These are phyloP conservation scores for Hippocampus zosterae DNA, from an alignment of 2,113 vertebrate genomes.

Conservation along the genomic window DNA sequence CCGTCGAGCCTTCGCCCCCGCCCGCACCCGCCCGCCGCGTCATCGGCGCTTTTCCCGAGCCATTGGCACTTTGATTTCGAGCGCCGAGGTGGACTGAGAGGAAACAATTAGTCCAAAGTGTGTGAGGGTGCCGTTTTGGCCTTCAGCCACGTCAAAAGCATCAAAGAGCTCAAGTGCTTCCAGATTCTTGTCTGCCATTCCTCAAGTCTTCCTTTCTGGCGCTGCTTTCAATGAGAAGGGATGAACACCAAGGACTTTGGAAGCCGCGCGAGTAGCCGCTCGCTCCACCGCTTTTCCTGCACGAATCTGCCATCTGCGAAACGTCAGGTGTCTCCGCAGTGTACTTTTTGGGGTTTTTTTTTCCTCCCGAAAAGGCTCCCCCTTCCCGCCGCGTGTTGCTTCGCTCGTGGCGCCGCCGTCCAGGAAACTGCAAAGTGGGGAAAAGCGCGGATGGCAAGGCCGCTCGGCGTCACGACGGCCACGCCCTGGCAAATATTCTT, in stretches of 20 bases:
- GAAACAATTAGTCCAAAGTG: conserved; percentile 80
- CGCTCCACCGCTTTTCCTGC: neutral
- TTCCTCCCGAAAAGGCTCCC: neutral
- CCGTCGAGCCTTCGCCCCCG: conserved; percentile 75
- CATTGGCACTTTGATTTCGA: conserved; percentile 88
- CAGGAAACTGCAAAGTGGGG: neutral
- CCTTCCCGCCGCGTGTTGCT: neutral
- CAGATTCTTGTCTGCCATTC: conserved; percentile 72
- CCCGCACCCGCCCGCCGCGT: conserved; percentile 74
- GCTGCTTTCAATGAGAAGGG: conserved; percentile 33
- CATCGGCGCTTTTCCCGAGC: conserved; percentile 90
- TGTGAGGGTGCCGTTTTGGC: conserved; percentile 73
- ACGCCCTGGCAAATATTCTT: no score
- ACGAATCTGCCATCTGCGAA: conserved; percentile 26
- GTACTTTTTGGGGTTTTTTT: neutral
- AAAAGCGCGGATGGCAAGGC: neutral
- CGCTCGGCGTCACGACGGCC: neutral
- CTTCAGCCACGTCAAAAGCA: conserved; percentile 57
- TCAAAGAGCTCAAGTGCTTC: conserved; percentile 76
- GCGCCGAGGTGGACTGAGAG: conserved; percentile 79
- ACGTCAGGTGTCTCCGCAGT: conserved; percentile 17
- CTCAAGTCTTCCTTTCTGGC: conserved; percentile 27
- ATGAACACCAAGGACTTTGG: conserved; percentile 24
- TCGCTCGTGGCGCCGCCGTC: neutral
- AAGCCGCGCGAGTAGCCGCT: neutral